Base-by-base conservation (phyloP, 2,888 invertebrate species). In the Cheilosia grossa region DNA sequence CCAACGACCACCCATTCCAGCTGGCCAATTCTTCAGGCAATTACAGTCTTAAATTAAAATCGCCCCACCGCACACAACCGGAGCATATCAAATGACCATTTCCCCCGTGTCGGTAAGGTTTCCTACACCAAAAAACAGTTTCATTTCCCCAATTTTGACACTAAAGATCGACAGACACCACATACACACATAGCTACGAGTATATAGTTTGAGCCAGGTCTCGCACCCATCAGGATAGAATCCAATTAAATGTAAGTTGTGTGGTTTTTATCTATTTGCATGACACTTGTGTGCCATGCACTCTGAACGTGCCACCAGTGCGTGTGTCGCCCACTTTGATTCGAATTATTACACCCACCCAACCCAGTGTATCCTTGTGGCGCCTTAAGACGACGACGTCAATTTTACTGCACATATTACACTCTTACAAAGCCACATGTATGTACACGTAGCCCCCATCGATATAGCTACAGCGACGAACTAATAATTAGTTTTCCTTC, bases 401-500 rank as follows among this genome's bases (percentile, higher is more conserved):
- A 47, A 44, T 54, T 75, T 63, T 13, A 63, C 33, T 73, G 73
- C 58, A 77, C 64, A 64, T 21, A 53, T 58, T 42, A 59, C 21
- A 70, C 49, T 44, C 30, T 56, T 24, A 61, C 42, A 42, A 21
- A 27, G 15, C 59, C 15, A 59, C 44, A 54, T 24, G 54, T 7
- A 54, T 4, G 9, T 61, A n/a, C 49, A 61, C 27, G 10, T 7
- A 21, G 15, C n/a, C 13, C 37, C 10, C 70, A 40, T 59, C 70
- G 49, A 53, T 66, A 51, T 33, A 37, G 13, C 40, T 53, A 79
- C 44, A 63, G 53, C 69, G 63, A 82, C 58, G 63, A 82, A 79
- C 73, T 83, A 79, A 79, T 83, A 83, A 83, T 83, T 79, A 83
- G 79, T 83, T 83, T 83, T 79, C 63, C 82, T 79, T 79, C 79